Evolutionary conservation across 1,140 invertebrate genomes (phyloP).

Genomic region (Diprion similis): DNA sequence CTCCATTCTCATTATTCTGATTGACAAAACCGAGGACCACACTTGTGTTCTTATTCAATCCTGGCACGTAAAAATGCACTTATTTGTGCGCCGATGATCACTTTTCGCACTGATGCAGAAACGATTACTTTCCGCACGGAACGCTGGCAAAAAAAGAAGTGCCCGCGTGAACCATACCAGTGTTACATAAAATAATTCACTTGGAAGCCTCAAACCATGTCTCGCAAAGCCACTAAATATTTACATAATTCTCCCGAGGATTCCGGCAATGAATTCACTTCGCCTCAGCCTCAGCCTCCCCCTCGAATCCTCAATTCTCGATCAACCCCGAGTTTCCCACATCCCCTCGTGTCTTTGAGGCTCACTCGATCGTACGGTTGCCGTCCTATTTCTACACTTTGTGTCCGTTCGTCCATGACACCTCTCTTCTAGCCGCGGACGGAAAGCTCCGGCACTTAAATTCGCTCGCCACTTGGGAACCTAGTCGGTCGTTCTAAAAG

Average conservation of each 20-base stretch:
- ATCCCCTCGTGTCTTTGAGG: background rate
- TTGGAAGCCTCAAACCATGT: no score
- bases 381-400: background rate
- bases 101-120: no score
- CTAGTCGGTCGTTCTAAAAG: slow-evolving; percentile 3
- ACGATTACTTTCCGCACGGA: no score
- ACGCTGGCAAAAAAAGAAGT: no score
- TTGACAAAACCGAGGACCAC: no score
- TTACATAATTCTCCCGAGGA: background rate
- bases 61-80: no score
- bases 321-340: background rate
- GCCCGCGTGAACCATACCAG: no score
- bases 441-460: background rate
- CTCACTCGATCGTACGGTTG: background rate
- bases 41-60: no score
- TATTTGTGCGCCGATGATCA: no score
- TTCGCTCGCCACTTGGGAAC: slow-evolving; percentile 4
- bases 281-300: background rate
- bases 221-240: background rate
- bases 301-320: background rate
- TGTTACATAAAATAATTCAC: no score
- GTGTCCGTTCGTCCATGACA: background rate
- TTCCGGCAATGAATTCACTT: background rate
- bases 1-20: no score
- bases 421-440: background rate